Evolutionary conservation across 2,888 invertebrate genomes (phyloP).

Genomic region (Tenodera sinensis): DNA sequence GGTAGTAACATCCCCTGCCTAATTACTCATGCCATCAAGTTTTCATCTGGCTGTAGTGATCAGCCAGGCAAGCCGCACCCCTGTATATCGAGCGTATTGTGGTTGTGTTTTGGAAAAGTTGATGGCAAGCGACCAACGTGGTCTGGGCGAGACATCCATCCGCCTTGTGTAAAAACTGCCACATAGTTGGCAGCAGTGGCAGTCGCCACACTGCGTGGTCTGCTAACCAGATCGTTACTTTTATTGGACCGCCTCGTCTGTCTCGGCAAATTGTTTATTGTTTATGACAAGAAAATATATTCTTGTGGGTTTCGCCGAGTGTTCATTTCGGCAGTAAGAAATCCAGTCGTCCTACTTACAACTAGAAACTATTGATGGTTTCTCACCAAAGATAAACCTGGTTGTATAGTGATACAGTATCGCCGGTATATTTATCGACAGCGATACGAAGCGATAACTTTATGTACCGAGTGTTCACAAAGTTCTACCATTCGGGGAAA

Average conservation of each 20-base stretch:
- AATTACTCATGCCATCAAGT: no score
- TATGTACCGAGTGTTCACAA: background rate
- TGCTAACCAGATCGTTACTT: background rate
- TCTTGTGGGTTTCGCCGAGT: no score
- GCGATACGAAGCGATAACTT: background rate
- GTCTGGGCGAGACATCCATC: background rate
- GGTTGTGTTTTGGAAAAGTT: background rate
- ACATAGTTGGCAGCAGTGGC: background rate
- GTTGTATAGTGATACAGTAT: background rate
- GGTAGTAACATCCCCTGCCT: no score
- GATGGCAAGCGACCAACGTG: background rate
- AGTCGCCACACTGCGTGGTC: background rate
- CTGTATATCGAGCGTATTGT: background rate
- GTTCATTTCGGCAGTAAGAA: no score
- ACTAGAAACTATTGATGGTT: background rate
- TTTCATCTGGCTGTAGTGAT: background rate
- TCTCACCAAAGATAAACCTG: background rate
- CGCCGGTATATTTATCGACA: background rate
- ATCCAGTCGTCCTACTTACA: no score
- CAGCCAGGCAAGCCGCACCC: background rate
- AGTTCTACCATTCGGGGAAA: no score
- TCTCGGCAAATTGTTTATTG: background rate
- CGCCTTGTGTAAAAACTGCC: background rate
- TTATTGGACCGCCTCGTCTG: background rate
- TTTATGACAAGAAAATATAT: background rate